Conservation (phyloP, 1,140 invertebrate genomes). For the Lasaia peninsularis region DNA sequence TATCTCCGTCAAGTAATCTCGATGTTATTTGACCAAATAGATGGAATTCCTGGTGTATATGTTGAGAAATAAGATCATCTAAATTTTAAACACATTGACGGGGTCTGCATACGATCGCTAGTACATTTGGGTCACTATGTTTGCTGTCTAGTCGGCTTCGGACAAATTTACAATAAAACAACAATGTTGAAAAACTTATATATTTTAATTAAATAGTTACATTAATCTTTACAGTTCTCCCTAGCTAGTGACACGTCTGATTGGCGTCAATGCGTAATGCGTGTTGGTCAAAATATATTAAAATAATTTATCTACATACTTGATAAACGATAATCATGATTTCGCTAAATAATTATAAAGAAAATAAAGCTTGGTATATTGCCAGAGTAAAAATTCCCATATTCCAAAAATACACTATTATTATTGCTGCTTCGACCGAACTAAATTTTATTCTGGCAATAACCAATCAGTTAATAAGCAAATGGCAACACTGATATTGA, state of each 20-base stretch:
- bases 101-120: no score
- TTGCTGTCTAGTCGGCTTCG: no score
- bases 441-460: neutral
- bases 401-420: conserved; percentile 10
- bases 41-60: no score
- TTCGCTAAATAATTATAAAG: conserved; percentile 38
- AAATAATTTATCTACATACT: conserved; percentile 73
- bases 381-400: conserved; percentile 30
- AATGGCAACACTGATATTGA: conserved; percentile 26
- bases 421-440: conserved; percentile 11
- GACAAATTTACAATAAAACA: conserved; percentile 27
- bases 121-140: no score
- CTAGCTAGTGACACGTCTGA: conserved; percentile 66
- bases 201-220: conserved; percentile 76
- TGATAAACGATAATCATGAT: conserved; percentile 63
- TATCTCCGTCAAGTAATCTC: no score
- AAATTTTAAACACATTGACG: no score
- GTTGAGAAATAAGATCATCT: no score
- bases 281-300: conserved; percentile 72
- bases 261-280: conserved; percentile 60
- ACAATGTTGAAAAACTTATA: conserved; percentile 69
- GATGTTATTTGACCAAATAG: no score
- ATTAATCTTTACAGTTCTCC: conserved; percentile 74
- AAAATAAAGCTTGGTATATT: conserved; percentile 29
- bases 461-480: conserved; percentile 14